phyloP scores from a whole-genome alignment of 2,797 vertebrate genomes.

The Spea hammondii region DNA sequence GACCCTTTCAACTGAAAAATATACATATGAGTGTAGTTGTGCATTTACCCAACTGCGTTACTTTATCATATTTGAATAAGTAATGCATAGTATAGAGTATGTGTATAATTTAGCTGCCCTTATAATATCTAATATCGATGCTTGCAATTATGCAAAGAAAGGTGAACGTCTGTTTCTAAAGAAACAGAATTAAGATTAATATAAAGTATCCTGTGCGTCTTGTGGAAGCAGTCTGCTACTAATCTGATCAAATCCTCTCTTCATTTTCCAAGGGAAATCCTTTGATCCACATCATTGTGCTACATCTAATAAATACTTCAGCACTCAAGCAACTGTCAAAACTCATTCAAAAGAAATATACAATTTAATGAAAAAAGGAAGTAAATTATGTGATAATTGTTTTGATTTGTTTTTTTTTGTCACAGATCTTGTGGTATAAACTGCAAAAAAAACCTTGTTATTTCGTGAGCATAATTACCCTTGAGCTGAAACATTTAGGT shows the following conservation, averaged over 20 bases:
- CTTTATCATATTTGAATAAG: too few species aligned
- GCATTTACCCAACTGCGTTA: too few species aligned
- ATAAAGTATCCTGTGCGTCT: constrained; percentile 8
- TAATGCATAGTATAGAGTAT: too few species aligned
- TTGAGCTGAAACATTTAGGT: too few species aligned
- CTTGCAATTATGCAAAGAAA: neutral
- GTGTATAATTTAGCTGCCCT: neutral
- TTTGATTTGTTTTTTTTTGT: too few species aligned
- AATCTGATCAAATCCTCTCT: constrained; percentile 36
- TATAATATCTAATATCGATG: neutral
- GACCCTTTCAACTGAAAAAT: too few species aligned
- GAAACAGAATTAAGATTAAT: constrained; percentile 15
- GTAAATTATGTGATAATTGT: too few species aligned
- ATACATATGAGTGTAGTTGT: too few species aligned
- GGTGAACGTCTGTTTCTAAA: neutral
- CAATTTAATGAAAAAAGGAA: neutral
- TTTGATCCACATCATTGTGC: constrained; percentile 21
- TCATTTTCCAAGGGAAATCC: constrained; percentile 39
- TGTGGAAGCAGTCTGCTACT: constrained; percentile 3
- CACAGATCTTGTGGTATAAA: too few species aligned
- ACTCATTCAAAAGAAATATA: constrained; percentile 3
- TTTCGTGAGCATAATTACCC: too few species aligned
- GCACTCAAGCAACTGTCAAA: constrained; percentile 23
- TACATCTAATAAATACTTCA: constrained; percentile 35
- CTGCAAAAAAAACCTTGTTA: too few species aligned